phyloP scores from a whole-genome alignment of 2,888 invertebrate genomes.

The Phymatocera aterrima region DNA sequence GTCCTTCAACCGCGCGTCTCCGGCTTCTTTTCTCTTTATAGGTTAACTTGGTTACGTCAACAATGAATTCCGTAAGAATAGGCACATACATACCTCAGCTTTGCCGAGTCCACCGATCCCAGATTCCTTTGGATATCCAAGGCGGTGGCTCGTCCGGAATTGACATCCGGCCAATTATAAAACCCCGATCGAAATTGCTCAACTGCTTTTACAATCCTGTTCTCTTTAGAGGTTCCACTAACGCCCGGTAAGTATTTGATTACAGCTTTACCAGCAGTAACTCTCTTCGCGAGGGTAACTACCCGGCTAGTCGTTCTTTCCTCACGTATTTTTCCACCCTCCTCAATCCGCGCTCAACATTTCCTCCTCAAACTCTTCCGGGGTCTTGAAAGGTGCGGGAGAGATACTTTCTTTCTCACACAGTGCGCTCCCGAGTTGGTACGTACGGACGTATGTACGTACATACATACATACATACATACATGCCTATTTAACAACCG shows the following conservation, averaged over 20 bases:
- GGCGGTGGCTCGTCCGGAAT: background rate
- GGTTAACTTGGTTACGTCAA: background rate
- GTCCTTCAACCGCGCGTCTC: background rate
- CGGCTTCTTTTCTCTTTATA: background rate
- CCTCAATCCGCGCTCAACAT: conserved; percentile 23
- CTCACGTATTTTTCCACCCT: conserved; percentile 25
- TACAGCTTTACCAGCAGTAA: conserved; percentile 64
- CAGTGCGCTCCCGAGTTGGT: background rate
- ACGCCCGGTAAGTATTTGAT: conserved; percentile 69
- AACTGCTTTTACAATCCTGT: conserved; percentile 60
- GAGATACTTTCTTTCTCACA: conserved; percentile 15
- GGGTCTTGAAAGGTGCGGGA: background rate
- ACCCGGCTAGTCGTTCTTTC: conserved; percentile 46
- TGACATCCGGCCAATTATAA: conserved; percentile 41
- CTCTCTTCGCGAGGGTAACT: conserved; percentile 54
- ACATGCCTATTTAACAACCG: conserved; percentile 43
- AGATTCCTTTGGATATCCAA: background rate
- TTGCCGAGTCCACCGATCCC: background rate
- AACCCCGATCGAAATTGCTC: conserved; percentile 42
- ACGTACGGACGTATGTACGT: too few relatives aligned
- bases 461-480: too few relatives aligned
- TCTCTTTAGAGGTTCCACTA: conserved; percentile 55
- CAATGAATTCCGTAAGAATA: background rate
- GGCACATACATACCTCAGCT: background rate
- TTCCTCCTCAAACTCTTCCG: conserved; percentile 1